Base-by-base conservation (phyloP, 2,888 invertebrate species). In the Chironomus tentans region DNA sequence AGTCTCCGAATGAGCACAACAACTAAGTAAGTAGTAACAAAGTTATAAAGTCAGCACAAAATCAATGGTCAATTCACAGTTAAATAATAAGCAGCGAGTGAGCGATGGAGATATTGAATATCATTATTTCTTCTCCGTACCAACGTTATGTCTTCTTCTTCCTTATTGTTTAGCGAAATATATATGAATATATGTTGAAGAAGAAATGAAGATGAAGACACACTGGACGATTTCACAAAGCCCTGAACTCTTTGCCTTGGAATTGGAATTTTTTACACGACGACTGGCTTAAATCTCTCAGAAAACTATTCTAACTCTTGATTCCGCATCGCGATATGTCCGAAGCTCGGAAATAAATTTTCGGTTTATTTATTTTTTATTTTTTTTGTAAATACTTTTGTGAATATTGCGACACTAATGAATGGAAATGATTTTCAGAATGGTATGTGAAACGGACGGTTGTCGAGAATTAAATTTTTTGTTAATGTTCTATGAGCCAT, bases 51-150 rank as follows among this genome's bases (percentile, higher is more conserved):
- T 38, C 46, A 72, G 28, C 47, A 69, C 65, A 70, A 77, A 75
- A 68, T 38, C 56, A 72, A 50, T 61, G 73, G 56, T 28, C 65
- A 74, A 74, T 56, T 69, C 47, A 46, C 70, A 74, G 68, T 76
- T 76, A 73, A 72, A 74, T 62, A 68, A 72, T 70, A 68, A 56
- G n/a, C 56, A 65, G 18, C 18, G 18, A 56, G n/a, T n/a, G n/a
- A n/a, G n/a, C n/a, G n/a, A n/a, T n/a, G n/a, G n/a, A n/a, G 28
- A 68, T 18, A 74, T 74, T 76, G 46, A 76, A 48, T 21, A 22
- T 61, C 48, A 70, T 70, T 70, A 22, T 18, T 65, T 65, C 13
- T 24, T 3, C 62, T 65, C 65, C 62, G 24, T 65, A 65, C 15
- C 62, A 65, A 65, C 21, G 21, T 22, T 65, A 22, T 62, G 62